Conservation (phyloP, 2,888 invertebrate genomes). For the Xanthostigma xanthostigma region DNA sequence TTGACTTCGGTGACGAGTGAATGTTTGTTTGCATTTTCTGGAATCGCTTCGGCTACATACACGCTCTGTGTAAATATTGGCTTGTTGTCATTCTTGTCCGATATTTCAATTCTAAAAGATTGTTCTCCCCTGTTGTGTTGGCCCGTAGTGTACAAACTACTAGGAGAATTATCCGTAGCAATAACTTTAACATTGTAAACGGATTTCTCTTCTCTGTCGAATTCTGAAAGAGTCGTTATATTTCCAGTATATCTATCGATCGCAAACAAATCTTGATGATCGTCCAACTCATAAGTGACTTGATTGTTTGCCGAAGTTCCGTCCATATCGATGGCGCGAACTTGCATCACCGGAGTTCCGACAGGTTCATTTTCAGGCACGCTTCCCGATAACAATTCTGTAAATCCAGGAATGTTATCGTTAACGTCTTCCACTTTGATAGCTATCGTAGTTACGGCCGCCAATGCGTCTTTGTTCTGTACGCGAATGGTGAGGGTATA, state of each 20-base stretch:
- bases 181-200: conserved; percentile 81
- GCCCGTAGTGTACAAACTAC: conserved; percentile 47
- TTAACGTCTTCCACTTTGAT: conserved; percentile 77
- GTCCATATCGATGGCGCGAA: conserved; percentile 73
- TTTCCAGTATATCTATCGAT: conserved; percentile 79
- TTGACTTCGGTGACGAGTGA: conserved; percentile 74
- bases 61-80: conserved; percentile 70
- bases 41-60: conserved; percentile 58
- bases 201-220: conserved; percentile 75
- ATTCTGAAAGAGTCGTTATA: conserved; percentile 64
- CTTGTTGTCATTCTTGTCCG: conserved; percentile 91
- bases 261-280: conserved; percentile 56
- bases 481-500: conserved; percentile 73
- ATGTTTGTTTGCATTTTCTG: conserved; percentile 73
- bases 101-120: conserved; percentile 79
- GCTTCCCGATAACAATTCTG: conserved; percentile 64
- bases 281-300: conserved; percentile 61
- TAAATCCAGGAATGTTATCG: conserved; percentile 78
- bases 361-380: conserved; percentile 73
- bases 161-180: conserved; percentile 81
- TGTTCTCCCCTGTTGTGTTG: conserved; percentile 64
- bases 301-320: conserved; percentile 71
- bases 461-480: conserved; percentile 64
- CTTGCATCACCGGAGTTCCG: conserved; percentile 77
- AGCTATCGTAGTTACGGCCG: conserved; percentile 61